A percentile compares a stretch with the other conserved stretches of the same genome.
Conservation (phyloP, 2,113 vertebrate species). For the Mobula birostris region DNA sequence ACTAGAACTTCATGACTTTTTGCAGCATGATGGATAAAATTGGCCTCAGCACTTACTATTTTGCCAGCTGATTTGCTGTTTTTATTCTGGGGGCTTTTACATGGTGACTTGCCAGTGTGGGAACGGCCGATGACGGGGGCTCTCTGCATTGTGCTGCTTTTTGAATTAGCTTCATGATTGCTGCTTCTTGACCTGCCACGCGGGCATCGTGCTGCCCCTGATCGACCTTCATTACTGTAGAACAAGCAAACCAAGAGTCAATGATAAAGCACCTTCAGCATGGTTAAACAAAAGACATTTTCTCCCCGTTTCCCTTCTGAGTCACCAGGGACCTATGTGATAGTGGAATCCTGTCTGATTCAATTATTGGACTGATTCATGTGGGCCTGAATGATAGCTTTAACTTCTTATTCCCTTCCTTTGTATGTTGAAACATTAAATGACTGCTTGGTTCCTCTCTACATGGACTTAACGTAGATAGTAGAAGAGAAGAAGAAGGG, state of each 20-base stretch:
- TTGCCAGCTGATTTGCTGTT: conserved; percentile 65
- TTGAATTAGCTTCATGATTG: conserved; percentile 51
- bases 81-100: conserved; percentile 62
- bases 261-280: not conserved
- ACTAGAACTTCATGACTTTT: conserved; percentile 45
- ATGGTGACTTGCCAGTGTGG: conserved; percentile 54
- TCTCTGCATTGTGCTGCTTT: conserved; percentile 46
- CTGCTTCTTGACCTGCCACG: conserved; percentile 52
- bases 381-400: not conserved
- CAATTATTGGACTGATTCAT: no score
- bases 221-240: conserved; percentile 61
- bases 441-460: not conserved
- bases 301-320: not conserved
- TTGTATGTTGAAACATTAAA: not conserved
- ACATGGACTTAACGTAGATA: no score
- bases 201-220: conserved; percentile 58
- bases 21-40: conserved; percentile 31
- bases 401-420: not conserved
- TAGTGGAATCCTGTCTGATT: no score
- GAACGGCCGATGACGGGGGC: conserved; percentile 51
- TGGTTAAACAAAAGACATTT: not conserved
- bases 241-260: not conserved
- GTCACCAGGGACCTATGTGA: not conserved
- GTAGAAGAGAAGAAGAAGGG: no score
- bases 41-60: conserved; percentile 74